Evolutionary conservation across 2,113 vertebrate genomes (phyloP).

Genomic region (Pygoscelis antarcticus): DNA sequence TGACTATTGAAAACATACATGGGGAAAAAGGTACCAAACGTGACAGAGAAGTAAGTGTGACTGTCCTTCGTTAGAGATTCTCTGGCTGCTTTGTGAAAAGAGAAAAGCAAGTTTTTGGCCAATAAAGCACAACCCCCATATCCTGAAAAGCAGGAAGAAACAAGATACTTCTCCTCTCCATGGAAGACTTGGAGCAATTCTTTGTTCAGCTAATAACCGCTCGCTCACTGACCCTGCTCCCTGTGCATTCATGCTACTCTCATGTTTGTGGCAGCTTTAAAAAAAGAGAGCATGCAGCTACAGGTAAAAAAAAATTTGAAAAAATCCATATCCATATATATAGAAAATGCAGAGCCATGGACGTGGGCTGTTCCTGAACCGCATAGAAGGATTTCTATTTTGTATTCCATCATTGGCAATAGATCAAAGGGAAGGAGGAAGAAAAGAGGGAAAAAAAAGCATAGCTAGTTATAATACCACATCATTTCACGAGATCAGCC

Average conservation of each 20-base stretch:
- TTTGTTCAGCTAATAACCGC: neutral
- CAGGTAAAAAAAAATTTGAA: neutral
- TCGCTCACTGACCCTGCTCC: neutral
- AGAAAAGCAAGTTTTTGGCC: neutral
- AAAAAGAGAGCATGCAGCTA: neutral
- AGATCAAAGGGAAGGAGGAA: conserved; percentile 22
- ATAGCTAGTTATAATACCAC: neutral
- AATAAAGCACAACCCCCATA: neutral
- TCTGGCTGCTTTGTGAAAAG: neutral
- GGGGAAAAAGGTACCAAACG: neutral
- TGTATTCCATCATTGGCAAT: neutral
- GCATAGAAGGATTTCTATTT: neutral
- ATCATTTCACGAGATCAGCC: neutral
- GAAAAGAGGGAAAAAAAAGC: neutral
- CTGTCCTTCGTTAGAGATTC: neutral
- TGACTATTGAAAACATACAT: rapidly evolving
- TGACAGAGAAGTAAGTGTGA: neutral
- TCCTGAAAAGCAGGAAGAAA: neutral
- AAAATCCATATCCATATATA: neutral
- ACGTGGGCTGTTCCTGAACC: neutral
- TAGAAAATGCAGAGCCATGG: neutral
- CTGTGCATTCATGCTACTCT: neutral
- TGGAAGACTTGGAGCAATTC: neutral
- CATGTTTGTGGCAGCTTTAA: neutral
- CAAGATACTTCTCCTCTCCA: neutral